Conservation (phyloP, 1,140 invertebrate genomes). For the Octopus bimaculoides region DNA sequence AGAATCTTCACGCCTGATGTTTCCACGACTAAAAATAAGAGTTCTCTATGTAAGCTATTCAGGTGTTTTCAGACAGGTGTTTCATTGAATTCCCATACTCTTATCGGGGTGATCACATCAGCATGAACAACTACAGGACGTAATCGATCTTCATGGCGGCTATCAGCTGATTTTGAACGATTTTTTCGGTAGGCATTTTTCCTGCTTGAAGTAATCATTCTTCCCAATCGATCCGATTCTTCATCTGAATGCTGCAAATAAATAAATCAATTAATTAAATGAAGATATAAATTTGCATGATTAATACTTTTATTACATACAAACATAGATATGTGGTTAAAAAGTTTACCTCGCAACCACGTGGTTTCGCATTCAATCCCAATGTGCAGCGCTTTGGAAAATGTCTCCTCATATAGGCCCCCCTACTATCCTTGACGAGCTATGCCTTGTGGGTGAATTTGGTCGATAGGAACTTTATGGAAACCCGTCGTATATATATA, state of each 20-base stretch:
- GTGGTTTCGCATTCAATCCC: no score
- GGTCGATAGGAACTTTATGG: no score
- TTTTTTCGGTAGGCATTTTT: constrained; percentile 14
- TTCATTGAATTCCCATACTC: constrained; percentile 31
- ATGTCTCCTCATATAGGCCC: no score
- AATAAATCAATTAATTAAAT: neutral
- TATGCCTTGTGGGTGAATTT: no score
- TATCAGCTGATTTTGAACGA: constrained; percentile 26
- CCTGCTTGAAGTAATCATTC: neutral
- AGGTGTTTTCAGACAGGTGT: constrained; percentile 24
- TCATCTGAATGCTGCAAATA: neutral
- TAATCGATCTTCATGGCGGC: neutral
- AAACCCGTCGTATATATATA: no score
- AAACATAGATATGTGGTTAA: no score
- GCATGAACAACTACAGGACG: constrained; percentile 16
- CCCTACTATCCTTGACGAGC: no score
- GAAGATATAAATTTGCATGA: no score
- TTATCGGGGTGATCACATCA: constrained; percentile 23
- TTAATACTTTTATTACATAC: no score
- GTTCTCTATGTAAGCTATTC: neutral
- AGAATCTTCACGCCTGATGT: neutral
- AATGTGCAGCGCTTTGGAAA: no score
- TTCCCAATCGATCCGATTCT: neutral
- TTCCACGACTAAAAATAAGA: neutral
- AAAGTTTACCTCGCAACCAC: no score